A percentile compares a stretch with the other conserved stretches of the same genome.
Evolutionary conservation across 2,797 vertebrate species (phyloP).

Genomic region (Psittacula echo): DNA sequence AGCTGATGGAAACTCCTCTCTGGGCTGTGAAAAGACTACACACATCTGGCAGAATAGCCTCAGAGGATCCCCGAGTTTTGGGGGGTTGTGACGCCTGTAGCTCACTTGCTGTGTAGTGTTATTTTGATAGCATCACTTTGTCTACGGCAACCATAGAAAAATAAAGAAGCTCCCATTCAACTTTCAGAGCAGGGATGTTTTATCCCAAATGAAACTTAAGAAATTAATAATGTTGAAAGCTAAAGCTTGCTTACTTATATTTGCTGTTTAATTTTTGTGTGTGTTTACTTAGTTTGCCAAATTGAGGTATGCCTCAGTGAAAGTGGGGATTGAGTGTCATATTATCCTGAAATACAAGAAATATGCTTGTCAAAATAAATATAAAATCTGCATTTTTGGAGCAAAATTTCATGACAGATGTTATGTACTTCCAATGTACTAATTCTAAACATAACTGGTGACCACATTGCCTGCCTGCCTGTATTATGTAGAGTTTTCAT

Average conservation of each 20-base stretch:
- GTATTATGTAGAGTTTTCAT: background rate
- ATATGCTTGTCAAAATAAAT: conserved; percentile 37
- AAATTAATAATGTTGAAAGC: conserved; percentile 9
- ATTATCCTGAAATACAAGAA: conserved; percentile 22
- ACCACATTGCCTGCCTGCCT: background rate
- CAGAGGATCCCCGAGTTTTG: background rate
- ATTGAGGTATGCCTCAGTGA: conserved; percentile 16
- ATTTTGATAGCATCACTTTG: conserved; percentile 11
- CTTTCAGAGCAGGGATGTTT: background rate
- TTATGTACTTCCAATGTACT: background rate
- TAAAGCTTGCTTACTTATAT: background rate
- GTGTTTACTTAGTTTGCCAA: conserved; percentile 30
- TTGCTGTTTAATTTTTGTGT: background rate
- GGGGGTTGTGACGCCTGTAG: background rate
- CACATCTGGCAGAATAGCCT: conserved; percentile 39
- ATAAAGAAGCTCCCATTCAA: conserved; percentile 16
- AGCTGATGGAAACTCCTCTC: conserved; percentile 19
- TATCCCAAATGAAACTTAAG: background rate
- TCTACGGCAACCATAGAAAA: conserved; percentile 5
- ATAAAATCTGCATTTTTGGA: background rate
- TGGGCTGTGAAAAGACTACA: conserved; percentile 20
- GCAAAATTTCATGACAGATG: conserved; percentile 43
- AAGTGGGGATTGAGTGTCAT: background rate
- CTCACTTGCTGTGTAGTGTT: conserved; percentile 4
- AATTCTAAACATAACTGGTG: conserved; percentile 22